These are phyloP conservation scores for Troglohyphantes excavatus DNA, from an alignment of 2,888 invertebrate species.

Conservation along the genomic window DNA sequence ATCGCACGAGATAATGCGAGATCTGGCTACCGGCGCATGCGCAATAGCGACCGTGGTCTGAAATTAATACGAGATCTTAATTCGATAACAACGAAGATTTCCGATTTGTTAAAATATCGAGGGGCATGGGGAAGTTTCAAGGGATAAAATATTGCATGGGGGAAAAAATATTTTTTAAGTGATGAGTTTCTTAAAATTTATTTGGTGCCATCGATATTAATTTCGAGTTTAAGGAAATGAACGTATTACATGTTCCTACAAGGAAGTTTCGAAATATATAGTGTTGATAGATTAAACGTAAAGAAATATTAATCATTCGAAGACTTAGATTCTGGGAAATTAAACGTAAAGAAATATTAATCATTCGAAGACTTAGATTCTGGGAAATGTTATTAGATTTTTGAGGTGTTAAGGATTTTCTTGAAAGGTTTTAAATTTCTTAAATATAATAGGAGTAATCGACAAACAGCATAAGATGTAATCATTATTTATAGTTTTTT, in stretches of 20 bases:
- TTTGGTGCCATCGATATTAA: not conserved
- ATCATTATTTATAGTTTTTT: too few relatives aligned
- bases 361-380: not conserved
- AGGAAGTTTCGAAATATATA: not conserved
- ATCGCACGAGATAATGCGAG: not conserved
- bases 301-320: not conserved
- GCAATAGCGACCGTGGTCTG: not conserved
- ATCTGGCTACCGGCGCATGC: not conserved
- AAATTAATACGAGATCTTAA: conserved; percentile 44
- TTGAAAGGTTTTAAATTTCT: too few relatives aligned
- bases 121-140: not conserved
- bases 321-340: not conserved
- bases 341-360: not conserved
- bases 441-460: too few relatives aligned
- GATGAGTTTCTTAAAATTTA: conserved; percentile 5
- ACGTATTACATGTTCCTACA: not conserved
- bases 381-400: too few relatives aligned
- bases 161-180: not conserved
- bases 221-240: not conserved
- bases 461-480: too few relatives aligned
- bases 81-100: not conserved
- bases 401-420: too few relatives aligned
- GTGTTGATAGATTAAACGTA: not conserved
- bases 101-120: not conserved
- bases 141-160: not conserved